A percentile compares a stretch with the other conserved stretches of the same genome.
phyloP scores from a whole-genome alignment of 1,140 invertebrate genomes.

The Lasioglossum albipes region DNA sequence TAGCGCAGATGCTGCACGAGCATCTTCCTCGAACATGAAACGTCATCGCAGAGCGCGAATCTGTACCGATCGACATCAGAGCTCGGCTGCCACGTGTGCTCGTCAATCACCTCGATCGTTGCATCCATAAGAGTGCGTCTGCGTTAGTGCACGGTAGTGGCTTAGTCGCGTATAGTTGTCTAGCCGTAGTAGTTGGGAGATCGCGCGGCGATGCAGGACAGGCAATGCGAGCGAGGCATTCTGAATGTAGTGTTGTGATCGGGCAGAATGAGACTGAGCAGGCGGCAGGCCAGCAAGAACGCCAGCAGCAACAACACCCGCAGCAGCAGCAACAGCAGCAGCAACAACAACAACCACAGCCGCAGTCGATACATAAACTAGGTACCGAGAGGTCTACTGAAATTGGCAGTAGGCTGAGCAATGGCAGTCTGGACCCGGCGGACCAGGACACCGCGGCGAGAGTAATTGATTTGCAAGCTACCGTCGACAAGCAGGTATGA shows the following conservation, averaged over 20 bases:
- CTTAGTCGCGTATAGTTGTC: conserved; percentile 66
- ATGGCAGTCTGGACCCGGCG: conserved; percentile 82
- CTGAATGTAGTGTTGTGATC: conserved; percentile 78
- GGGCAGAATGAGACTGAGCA: conserved; percentile 76
- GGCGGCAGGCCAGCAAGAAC: conserved; percentile 62
- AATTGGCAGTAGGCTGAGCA: conserved; percentile 77
- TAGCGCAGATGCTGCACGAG: not conserved
- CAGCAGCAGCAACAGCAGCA: conserved; percentile 45
- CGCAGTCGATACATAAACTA: conserved; percentile 59
- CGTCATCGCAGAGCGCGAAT: conserved; percentile 27
- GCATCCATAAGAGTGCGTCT: conserved; percentile 66
- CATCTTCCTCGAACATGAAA: not conserved
- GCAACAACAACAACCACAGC: conserved; percentile 61
- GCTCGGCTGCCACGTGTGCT: conserved; percentile 13
- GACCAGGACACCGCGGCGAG: conserved; percentile 84
- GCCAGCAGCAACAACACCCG: conserved; percentile 39
- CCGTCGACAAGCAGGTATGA: conserved; percentile 94
- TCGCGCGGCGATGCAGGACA: conserved; percentile 68
- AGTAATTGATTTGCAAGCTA: conserved; percentile 91
- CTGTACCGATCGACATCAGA: conserved; percentile 34
- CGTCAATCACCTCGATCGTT: conserved; percentile 54
- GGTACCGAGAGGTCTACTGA: conserved; percentile 70
- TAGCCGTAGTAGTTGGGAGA: conserved; percentile 67
- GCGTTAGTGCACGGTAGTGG: conserved; percentile 63
- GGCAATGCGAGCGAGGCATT: conserved; percentile 72